Base-by-base conservation (phyloP, 2,888 invertebrate genomes). In the Apodemia duryi region DNA sequence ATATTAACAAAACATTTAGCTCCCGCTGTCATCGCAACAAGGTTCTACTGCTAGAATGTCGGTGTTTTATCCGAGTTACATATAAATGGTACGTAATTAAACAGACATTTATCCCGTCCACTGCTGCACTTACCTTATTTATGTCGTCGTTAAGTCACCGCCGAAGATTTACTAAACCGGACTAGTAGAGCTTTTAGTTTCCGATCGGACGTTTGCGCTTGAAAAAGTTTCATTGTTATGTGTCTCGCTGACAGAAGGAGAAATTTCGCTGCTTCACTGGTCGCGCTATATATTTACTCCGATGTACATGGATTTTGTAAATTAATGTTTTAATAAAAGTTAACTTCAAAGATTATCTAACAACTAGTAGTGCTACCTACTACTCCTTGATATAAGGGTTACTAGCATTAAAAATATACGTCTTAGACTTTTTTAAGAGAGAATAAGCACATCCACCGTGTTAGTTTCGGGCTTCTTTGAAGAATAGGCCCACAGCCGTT, bases 81-180 rank as follows among this genome's bases (percentile, higher is more conserved):
- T 57, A 57, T 57, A 57, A 29, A 57, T 57, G 32, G 29, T 57
- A 32, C 57, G 32, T 57, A 57, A 57, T 57, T 57, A 57, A 57
- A 57, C 11, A 57, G 57, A 57, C 57, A 57, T 57, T 57, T 57
- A 57, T 57, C 32, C 57, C 57, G 29, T 57, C 57, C 28, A 35
- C 13, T 57, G 57, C 57, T 57, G 57, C 57, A 57, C 57, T 57
- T 32, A 29, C 57, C 29, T 57, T 83, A 82, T 82, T 84, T 84
- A 84, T 80, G 78, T 69, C 79, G 79, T 77, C 83, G 82, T 82
- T 85, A 84, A 81, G 79, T 80, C 81, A 76, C 82, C 80, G 73
- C 78, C 73, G 69, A 69, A 72, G 77, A 83, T 82, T 82, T 81
- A 83, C 77, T 54, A 43, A 64, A 64, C 54, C 52, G 54, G 63